phyloP scores from a whole-genome alignment of 2,113 vertebrate species.

The Pseudopodoces humilis region DNA sequence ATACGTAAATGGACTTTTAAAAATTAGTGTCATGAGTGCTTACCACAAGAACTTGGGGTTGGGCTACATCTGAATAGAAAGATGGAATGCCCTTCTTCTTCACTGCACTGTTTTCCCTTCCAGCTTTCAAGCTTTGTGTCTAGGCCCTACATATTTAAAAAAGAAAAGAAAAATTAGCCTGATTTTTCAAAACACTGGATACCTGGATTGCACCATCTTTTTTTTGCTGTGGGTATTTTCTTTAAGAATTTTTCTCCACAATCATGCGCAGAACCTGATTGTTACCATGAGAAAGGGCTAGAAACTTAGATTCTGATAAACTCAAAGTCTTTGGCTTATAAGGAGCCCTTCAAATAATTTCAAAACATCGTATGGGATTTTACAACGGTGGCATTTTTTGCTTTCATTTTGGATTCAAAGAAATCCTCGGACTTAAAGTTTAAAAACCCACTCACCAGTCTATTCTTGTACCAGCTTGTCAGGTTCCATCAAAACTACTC shows the following conservation, averaged over 20 bases:
- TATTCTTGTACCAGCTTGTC: not conserved
- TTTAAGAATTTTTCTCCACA: not conserved
- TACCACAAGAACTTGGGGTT: not conserved
- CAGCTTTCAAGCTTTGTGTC: not conserved
- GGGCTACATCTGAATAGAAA: not conserved
- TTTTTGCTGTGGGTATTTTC: not conserved
- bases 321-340: not conserved
- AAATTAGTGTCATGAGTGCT: not conserved
- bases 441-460: not conserved
- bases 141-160: not conserved
- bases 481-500: not conserved
- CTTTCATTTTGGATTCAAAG: constrained; percentile 14
- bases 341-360: not conserved
- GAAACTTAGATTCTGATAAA: not conserved
- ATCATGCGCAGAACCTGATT: not conserved
- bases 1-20: not conserved
- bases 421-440: not conserved
- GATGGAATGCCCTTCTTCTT: not conserved
- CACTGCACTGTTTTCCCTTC: not conserved
- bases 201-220: not conserved
- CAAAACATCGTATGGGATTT: not conserved
- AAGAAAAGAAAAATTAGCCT: not conserved
- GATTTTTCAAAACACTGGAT: not conserved
- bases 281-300: not conserved
- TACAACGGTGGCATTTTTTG: not conserved